Evolutionary conservation across 2,888 invertebrate genomes (phyloP).

Genomic region (Drosophila sordidapex): DNA sequence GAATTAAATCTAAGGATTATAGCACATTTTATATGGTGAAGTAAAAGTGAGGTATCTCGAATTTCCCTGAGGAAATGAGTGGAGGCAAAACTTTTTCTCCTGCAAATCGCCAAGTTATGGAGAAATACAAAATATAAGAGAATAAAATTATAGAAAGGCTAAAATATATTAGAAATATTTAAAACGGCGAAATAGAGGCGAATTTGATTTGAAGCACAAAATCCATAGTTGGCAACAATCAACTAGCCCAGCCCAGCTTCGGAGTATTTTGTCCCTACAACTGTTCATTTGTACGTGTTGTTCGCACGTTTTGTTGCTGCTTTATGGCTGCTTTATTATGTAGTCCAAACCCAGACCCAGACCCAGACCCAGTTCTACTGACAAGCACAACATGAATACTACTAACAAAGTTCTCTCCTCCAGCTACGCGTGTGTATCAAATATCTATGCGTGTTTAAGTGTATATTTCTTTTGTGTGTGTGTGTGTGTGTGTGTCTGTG

Average conservation of each 20-base stretch:
- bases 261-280: constrained; percentile 43
- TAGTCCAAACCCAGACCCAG: constrained; percentile 44
- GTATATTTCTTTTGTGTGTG: not conserved
- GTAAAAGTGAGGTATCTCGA: not conserved
- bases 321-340: constrained; percentile 78
- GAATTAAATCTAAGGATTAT: not conserved
- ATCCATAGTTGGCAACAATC: constrained; percentile 23
- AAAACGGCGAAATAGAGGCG: constrained; percentile 10
- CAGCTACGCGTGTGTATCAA: constrained; percentile 37
- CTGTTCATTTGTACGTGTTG: constrained; percentile 76
- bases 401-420: constrained; percentile 38
- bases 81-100: not conserved
- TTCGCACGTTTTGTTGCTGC: constrained; percentile 67
- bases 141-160: not conserved
- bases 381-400: constrained; percentile 16
- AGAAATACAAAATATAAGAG: not conserved
- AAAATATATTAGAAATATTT: not conserved
- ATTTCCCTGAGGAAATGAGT: not conserved
- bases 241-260: constrained; percentile 12
- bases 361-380: constrained; percentile 21
- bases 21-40: not conserved
- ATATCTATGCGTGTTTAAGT: constrained; percentile 41
- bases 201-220: constrained; percentile 10
- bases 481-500: not conserved
- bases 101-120: not conserved